Base-by-base conservation (phyloP, 2,888 invertebrate species). In the Dicyrtomina minuta region DNA sequence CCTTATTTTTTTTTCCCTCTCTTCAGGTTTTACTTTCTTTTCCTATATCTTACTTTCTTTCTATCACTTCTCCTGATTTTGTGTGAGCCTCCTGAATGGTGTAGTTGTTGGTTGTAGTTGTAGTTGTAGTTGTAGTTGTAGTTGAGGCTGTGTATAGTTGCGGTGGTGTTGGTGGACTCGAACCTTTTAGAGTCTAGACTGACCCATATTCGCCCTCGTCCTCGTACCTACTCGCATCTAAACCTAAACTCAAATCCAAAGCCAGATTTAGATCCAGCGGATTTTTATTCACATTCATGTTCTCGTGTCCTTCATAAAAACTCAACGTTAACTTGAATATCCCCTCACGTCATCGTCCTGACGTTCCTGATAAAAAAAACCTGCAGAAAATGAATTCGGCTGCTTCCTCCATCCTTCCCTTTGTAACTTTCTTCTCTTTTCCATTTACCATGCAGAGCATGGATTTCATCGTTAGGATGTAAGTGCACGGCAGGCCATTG, bases 321-420 rank as follows among this genome's bases (percentile, higher is more conserved):
- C 39, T 22, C 53, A n/a, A 20, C 53, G 51, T 61, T 61, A 61
- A 44, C 61, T 61, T 61, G 20, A 41, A 17, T 43, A 43, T 60
- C 59, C 41, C 59, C 59, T 60, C 61, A 46, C 53, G 64, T 64
- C 64, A 51, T 49, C 51, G 8, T 53, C 64, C n/a, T 64, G 64
- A 64, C 51, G 39, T 49, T 64, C 39, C 51, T 20, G 64, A 64
- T 64, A 64, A 64, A 61, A 64, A 61, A 61, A 64, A 39, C 17
- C 20, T 51, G 33, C 15, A 27, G 51, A 13, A 10, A 27, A n/a
- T 22, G 53, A 62, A 26, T 62, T 62, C 49, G 20, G 51, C 8
- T 51, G n/a, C n/a, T n/a, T n/a, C n/a, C n/a, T n/a, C n/a, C n/a
- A n/a, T n/a, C 26, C 51, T 64, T 33, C 64, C 39, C 51, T 24